Conservation (phyloP, 2,113 vertebrate species). For the Coptodon rendalli region DNA sequence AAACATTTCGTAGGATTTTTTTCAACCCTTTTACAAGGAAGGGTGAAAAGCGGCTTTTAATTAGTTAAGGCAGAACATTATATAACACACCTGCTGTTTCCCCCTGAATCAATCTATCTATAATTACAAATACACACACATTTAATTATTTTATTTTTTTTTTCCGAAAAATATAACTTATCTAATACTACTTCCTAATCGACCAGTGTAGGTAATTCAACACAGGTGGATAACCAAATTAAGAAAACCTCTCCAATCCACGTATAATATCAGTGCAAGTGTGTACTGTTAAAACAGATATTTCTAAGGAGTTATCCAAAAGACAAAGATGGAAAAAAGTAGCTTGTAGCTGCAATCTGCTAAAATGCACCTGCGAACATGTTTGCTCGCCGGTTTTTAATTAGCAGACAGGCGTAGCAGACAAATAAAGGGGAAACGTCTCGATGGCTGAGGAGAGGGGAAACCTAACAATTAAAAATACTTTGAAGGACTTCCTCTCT, state of each 20-base stretch:
- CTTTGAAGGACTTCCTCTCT: not conserved
- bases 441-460: not conserved
- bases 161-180: not conserved
- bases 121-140: not conserved
- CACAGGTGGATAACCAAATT: not conserved
- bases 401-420: not conserved
- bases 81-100: not conserved
- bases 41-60: not conserved
- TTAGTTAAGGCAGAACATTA: not conserved
- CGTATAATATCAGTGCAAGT: not conserved
- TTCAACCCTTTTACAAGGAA: not conserved
- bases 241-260: not conserved
- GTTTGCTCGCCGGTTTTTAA: slow-evolving; percentile 1
- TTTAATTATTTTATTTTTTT: not conserved
- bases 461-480: not conserved
- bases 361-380: not conserved
- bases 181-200: not conserved
- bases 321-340: not conserved
- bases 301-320: not conserved
- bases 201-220: not conserved
- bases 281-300: not conserved
- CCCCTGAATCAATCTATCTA: not conserved
- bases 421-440: not conserved
- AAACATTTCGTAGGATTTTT: not conserved
- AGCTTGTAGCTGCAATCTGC: not conserved